These are phyloP conservation scores for Cosmopolites sordidus DNA, from an alignment of 2,888 invertebrate species.

Conservation along the genomic window DNA sequence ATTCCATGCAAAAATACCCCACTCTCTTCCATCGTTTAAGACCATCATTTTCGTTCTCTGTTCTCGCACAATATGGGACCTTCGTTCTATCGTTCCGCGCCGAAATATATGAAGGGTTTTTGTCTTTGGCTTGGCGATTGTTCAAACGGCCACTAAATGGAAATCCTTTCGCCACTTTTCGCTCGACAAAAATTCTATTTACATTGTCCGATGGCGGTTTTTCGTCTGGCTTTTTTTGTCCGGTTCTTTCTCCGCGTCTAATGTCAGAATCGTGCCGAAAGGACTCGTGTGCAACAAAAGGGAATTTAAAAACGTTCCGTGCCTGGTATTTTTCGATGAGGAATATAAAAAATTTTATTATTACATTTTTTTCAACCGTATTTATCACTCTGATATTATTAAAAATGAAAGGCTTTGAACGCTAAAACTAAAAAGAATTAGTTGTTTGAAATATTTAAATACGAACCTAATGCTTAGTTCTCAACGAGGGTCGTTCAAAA, in stretches of 20 bases:
- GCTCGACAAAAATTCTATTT: conserved; percentile 25
- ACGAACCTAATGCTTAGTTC: too few species aligned
- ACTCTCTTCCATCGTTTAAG: too few species aligned
- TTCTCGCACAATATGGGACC: too few species aligned
- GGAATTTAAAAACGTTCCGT: neutral
- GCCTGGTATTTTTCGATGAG: neutral
- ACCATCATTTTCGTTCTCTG: too few species aligned
- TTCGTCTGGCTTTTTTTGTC: conserved; percentile 4
- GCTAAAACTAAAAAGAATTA: too few species aligned
- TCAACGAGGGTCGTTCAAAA: too few species aligned
- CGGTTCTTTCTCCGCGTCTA: neutral
- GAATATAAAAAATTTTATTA: neutral
- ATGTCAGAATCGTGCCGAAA: neutral
- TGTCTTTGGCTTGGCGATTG: conserved; percentile 31
- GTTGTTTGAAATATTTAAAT: too few species aligned
- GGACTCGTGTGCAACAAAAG: neutral
- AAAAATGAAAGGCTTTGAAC: too few species aligned
- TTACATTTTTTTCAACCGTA: neutral
- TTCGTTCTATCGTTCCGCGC: too few species aligned
- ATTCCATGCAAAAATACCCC: too few species aligned
- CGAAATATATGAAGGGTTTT: conserved; percentile 33
- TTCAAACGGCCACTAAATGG: conserved; percentile 30
- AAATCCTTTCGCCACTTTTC: conserved; percentile 32
- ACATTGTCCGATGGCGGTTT: conserved; percentile 18
- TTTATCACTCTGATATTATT: neutral